phyloP scores from a whole-genome alignment of 37 sponge, comb jelly and placozoan species.

The Axinella damicornis region DNA sequence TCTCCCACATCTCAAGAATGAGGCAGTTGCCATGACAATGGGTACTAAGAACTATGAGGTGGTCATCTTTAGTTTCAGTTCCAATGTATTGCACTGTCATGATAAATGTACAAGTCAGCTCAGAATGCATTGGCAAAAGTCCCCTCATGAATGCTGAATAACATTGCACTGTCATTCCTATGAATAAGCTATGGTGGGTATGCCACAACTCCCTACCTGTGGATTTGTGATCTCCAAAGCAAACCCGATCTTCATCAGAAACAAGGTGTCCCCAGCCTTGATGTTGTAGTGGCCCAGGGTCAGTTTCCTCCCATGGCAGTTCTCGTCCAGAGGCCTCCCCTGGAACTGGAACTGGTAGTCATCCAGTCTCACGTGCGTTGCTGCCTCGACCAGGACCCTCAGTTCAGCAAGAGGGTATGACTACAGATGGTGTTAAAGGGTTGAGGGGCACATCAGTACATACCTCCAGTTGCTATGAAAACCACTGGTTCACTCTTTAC shows the following conservation, averaged over 20 bases:
- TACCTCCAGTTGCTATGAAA: neutral
- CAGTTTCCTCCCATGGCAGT: constrained; percentile 34
- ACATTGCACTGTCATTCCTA: too few species aligned
- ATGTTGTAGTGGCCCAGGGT: constrained; percentile 51
- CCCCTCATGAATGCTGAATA: too few species aligned
- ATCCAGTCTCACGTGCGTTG: constrained; percentile 16
- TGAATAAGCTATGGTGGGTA: too few species aligned
- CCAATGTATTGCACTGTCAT: too few species aligned
- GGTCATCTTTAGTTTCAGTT: too few species aligned
- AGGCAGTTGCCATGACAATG: too few species aligned
- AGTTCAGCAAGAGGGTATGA: constrained; percentile 30
- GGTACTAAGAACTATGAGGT: too few species aligned
- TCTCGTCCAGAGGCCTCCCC: constrained; percentile 29
- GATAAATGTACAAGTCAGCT: too few species aligned
- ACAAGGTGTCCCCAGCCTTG: constrained; percentile 39
- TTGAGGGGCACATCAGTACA: neutral
- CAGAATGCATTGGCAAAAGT: too few species aligned
- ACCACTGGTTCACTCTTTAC: neutral
- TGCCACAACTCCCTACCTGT: constrained; percentile 40
- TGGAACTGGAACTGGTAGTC: constrained; percentile 45
- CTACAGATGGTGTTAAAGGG: constrained; percentile 13
- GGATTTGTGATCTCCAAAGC: constrained; percentile 66
- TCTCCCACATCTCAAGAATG: too few species aligned
- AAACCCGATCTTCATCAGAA: constrained; percentile 56
- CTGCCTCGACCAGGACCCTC: constrained; percentile 16